Evolutionary conservation across 2,797 vertebrate genomes (phyloP), one percentile per base, ranked within the genome.

Genomic region (Lacerta bilineata): DNA sequence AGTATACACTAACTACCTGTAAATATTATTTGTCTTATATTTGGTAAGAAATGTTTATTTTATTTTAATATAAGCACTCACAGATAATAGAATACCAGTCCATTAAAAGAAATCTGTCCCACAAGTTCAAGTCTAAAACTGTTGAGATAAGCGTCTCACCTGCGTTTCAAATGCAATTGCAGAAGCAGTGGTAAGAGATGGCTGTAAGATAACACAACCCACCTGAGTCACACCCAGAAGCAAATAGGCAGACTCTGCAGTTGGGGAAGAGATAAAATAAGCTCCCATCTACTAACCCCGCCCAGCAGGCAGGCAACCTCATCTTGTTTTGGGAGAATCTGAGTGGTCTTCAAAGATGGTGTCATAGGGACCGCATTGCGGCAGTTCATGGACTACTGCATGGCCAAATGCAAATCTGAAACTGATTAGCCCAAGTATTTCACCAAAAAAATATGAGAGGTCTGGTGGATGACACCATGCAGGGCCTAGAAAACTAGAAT

Each of bases 311-410:
- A 80, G 29, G 8, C 92, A 91, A 17, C 91, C 93, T 76, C 93
- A 95, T 94, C 83, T 90, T 96, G 91, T 94, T 94, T 92, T 93
- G 93, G 84, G 66, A 17, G 93, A 95, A 91, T 93, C 92, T 92
- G 39, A 2, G 80, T 7, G 92, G 94, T 91, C 95, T 90, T 92
- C 89, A 39, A 33, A 93, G 80, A 4, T 79, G 81, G 89, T 83
- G 93, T 93, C 93, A 93, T 94, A 78, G 90, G 61, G 94, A 93
- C 95, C 94, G 95, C 95, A 96, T 95, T 96, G 95, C 95, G 95
- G 95, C 95, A 96, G 64, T 78, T 66, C 3, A 91, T 89, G 72
- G 11, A 91, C 46, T 72, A 20, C 90, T 1, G 50, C 88, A 82
- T 33, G 88, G 92, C 86, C 93, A 87, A 87, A 83, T 23, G 91